Base-by-base conservation (phyloP, 2,888 invertebrate species). In the Euphydryas editha region DNA sequence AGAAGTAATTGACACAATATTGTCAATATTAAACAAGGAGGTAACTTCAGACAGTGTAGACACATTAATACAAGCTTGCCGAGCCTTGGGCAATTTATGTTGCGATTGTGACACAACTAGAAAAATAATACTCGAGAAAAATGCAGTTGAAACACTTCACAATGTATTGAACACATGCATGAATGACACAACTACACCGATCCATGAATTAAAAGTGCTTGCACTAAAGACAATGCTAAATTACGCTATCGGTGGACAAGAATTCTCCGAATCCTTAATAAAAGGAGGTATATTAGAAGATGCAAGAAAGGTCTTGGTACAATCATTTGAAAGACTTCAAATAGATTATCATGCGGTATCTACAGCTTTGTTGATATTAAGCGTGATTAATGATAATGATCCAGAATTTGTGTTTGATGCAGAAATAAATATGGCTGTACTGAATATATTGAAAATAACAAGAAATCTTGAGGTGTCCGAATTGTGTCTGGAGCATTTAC, bases 21-120 rank as follows among this genome's bases (percentile, higher is more conserved):
- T 95, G 62, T 85, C 90, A 61, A 89, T 94, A 72, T 80, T 96
- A 62, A 80, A 83, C 11, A 85, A 77, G 73, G 87, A 88, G 46
- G 69, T 81, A 5, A 80, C 79, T 44, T 47, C 76, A 18, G 87
- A 94, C 13, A 88, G 86, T 67, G 79, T 93, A 69, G 94, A 95
- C 71, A 82, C 95, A 60, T 88, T 95, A 10, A 95, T 95, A 73
- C 97, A 98, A 81, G 94, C 95, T 47, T 96, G 96, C 75, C 94
- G 98, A 77, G 97, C 97, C 3, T 90, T 98, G 21, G 98, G 97
- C 44, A 98, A 98, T 85, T 95, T 98, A 79, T 97, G 97, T 83
- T 98, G 96, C 83, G 96, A 98, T 81, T 97, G 97, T 89, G 96
- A 97, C 90, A 92, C 93, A 76, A 94, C 95, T 18, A 92, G 95